Percentiles rank a stretch among this genome's conserved stretches.
These are phyloP conservation scores for Microctonus brassicae DNA, from an alignment of 2,888 invertebrate genomes.

Conservation along the genomic window DNA sequence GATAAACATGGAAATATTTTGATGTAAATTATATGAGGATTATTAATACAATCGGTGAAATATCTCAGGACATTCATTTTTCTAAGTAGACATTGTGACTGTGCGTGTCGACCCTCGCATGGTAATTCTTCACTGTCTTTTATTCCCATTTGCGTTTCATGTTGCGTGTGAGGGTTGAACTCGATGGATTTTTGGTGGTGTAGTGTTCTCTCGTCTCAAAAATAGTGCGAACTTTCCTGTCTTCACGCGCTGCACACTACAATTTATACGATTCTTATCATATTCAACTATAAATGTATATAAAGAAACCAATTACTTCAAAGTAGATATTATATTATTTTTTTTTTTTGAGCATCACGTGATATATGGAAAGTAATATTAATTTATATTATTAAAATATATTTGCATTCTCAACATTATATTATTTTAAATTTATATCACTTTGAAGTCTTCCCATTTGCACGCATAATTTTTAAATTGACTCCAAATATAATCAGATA, in stretches of 20 bases:
- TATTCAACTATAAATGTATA: background rate
- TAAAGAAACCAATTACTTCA: slow-evolving; percentile 11
- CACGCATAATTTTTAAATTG: too few relatives aligned
- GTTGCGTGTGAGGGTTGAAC: slow-evolving; percentile 45
- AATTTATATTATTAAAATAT: too few relatives aligned
- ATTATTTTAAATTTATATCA: too few relatives aligned
- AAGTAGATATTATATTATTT: slow-evolving; percentile 2
- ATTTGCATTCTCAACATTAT: too few relatives aligned
- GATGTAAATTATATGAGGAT: background rate
- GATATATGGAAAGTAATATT: background rate
- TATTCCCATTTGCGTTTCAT: slow-evolving; percentile 44
- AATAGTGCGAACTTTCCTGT: slow-evolving; percentile 48
- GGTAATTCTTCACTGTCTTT: slow-evolving; percentile 51
- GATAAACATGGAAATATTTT: background rate
- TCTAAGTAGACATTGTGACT: slow-evolving; percentile 28
- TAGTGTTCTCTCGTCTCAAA: slow-evolving; percentile 46
- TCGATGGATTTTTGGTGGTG: slow-evolving; percentile 44
- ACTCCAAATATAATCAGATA: background rate
- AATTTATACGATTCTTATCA: background rate
- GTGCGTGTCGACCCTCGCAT: slow-evolving; percentile 47
- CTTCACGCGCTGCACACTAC: slow-evolving; percentile 21
- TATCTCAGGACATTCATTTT: slow-evolving; percentile 5
- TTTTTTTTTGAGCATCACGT: slow-evolving; percentile 6
- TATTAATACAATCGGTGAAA: background rate
- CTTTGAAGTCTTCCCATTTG: too few relatives aligned